phyloP scores from a whole-genome alignment of 2,888 invertebrate species.

The Oscheius sp. region DNA sequence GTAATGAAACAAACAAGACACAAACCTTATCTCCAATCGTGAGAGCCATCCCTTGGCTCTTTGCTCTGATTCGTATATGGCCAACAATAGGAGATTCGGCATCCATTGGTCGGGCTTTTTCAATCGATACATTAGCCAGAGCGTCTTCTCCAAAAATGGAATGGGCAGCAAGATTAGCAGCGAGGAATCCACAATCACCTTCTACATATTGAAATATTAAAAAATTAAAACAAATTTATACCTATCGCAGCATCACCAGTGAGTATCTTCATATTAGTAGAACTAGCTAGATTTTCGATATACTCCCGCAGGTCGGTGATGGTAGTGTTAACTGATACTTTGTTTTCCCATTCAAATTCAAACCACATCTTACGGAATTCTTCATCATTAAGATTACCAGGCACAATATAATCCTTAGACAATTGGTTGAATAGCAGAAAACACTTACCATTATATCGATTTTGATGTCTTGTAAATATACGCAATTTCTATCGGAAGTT shows the following conservation, averaged over 20 bases:
- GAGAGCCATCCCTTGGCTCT: constrained; percentile 99
- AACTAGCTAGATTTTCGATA: constrained; percentile 88
- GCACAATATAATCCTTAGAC: constrained; percentile 95
- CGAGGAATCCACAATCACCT: constrained; percentile 99
- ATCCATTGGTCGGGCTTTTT: constrained; percentile 79
- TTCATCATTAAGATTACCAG: constrained; percentile 86
- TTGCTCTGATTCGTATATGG: constrained; percentile 96
- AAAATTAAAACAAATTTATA: constrained; percentile 73
- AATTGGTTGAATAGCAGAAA: neutral
- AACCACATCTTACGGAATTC: constrained; percentile 99
- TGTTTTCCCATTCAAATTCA: constrained; percentile 99
- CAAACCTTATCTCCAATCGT: constrained; percentile 95
- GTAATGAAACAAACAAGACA: neutral
- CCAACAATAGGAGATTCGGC: constrained; percentile 88
- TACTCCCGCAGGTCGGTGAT: constrained; percentile 92
- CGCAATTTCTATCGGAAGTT: constrained; percentile 91
- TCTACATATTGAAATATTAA: constrained; percentile 41
- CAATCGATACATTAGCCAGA: constrained; percentile 96
- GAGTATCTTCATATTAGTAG: constrained; percentile 98
- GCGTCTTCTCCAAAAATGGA: constrained; percentile 89
- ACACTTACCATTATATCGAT: constrained; percentile 39
- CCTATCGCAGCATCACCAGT: constrained; percentile 83
- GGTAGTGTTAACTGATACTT: constrained; percentile 91
- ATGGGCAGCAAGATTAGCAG: constrained; percentile 98
- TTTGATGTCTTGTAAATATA: constrained; percentile 93